These are phyloP conservation scores for Diarsia dahlii DNA, from an alignment of 2,888 invertebrate genomes.

Conservation along the genomic window DNA sequence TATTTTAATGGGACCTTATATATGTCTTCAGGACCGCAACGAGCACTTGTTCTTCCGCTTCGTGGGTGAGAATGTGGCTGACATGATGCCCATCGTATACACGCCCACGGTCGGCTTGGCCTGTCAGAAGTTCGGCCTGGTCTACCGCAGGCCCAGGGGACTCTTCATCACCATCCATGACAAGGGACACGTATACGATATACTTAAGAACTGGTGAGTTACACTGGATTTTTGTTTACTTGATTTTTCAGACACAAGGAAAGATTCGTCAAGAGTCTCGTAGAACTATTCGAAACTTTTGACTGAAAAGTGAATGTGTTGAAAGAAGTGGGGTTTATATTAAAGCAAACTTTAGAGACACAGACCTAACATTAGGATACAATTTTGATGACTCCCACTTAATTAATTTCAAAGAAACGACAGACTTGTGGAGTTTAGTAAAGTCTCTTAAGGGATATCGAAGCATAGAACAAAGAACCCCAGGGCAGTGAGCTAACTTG, in stretches of 20 bases:
- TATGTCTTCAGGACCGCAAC: constrained; percentile 95
- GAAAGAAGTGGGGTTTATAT: background rate
- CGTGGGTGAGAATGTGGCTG: constrained; percentile 95
- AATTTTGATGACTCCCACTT: background rate
- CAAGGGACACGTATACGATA: constrained; percentile 98
- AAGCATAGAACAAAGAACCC: background rate
- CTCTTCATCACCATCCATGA: constrained; percentile 99
- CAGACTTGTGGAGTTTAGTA: background rate
- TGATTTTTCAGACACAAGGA: background rate
- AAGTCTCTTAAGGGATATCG: background rate
- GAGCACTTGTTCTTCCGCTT: constrained; percentile 98
- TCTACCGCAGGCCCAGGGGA: constrained; percentile 97
- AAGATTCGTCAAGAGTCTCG: background rate
- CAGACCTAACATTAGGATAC: background rate
- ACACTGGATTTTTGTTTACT: background rate
- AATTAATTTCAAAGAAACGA: background rate
- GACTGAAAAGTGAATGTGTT: background rate
- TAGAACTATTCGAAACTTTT: background rate
- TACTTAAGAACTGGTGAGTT: constrained; percentile 97
- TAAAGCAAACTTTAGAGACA: background rate
- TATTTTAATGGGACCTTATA: too few relatives aligned
- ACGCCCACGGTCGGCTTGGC: constrained; percentile 99
- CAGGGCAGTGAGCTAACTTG: background rate
- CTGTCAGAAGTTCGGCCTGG: constrained; percentile 98
- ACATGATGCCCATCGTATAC: constrained; percentile 99